Evolutionary conservation across 2,797 vertebrate species (phyloP).

Genomic region (Galago senegalensis): DNA sequence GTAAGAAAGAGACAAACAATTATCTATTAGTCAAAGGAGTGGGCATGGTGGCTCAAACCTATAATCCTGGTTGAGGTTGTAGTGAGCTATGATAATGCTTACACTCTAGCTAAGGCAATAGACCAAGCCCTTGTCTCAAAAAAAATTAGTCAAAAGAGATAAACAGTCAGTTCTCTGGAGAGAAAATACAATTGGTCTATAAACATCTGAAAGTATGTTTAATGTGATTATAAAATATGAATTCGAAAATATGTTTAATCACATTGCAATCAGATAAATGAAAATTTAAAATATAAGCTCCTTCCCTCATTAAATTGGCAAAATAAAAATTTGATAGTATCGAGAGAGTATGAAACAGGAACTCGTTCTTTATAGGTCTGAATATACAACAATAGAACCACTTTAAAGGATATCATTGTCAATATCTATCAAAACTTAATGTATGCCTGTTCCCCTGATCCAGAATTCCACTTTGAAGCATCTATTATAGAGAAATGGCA

Average conservation of each 20-base stretch:
- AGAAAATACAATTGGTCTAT: not conserved
- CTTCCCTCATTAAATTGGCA: not conserved
- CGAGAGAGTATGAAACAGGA: not conserved
- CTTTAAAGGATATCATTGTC: not conserved
- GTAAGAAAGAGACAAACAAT: not conserved
- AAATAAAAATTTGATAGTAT: not conserved
- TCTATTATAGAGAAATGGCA: not conserved
- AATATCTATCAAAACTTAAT: not conserved
- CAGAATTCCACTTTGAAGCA: not conserved
- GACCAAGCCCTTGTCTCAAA: not conserved
- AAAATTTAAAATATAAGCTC: not conserved
- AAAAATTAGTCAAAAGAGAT: constrained; percentile 5
- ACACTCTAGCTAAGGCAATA: not conserved
- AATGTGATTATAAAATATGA: not conserved
- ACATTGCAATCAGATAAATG: not conserved
- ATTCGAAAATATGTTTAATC: constrained; percentile 34
- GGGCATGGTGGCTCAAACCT: not conserved
- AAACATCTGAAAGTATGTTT: constrained; percentile 19
- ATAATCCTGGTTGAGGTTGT: not conserved
- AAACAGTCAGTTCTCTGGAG: not conserved
- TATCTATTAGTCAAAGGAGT: not conserved
- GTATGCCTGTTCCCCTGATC: not conserved
- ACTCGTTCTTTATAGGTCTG: not conserved
- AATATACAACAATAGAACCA: not conserved
- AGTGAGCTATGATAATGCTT: not conserved